Conservation (phyloP, 2,888 invertebrate species). For the Prosapia bicincta region DNA sequence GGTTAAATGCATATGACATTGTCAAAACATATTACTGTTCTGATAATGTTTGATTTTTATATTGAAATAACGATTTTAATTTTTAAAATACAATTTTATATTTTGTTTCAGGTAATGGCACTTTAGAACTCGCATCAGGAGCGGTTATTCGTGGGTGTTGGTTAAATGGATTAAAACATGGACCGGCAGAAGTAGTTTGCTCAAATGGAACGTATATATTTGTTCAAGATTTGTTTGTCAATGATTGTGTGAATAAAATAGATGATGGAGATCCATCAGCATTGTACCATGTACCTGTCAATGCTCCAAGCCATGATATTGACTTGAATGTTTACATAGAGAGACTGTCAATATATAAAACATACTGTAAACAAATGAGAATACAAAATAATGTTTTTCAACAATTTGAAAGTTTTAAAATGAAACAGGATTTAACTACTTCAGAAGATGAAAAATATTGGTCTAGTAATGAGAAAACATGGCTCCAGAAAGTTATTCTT, state of each 20-base stretch:
- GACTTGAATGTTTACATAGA: not conserved
- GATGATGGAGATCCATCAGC: not conserved
- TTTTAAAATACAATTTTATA: too few species aligned
- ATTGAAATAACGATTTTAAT: too few species aligned
- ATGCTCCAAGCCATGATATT: constrained; percentile 5
- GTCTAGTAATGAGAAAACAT: constrained; percentile 10
- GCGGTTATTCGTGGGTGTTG: constrained; percentile 17
- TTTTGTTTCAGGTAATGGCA: constrained; percentile 17
- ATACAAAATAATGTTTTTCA: too few species aligned
- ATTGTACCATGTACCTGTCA: constrained; percentile 8
- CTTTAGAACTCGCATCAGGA: constrained; percentile 15
- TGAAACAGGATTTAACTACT: too few species aligned
- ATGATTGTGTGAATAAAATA: constrained; percentile 7
- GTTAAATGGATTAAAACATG: constrained; percentile 22
- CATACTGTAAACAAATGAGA: too few species aligned
- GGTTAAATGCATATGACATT: too few species aligned
- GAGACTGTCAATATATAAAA: not conserved
- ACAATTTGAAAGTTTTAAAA: too few species aligned
- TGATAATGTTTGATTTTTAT: too few species aligned
- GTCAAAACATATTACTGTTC: too few species aligned
- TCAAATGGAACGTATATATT: constrained; percentile 14
- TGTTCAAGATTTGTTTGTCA: constrained; percentile 11
- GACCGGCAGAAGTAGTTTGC: constrained; percentile 23
- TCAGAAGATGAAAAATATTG: not conserved
- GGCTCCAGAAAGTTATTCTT: constrained; percentile 6